Evolutionary conservation across 2,113 vertebrate species (phyloP).

Genomic region (Octodon degus): DNA sequence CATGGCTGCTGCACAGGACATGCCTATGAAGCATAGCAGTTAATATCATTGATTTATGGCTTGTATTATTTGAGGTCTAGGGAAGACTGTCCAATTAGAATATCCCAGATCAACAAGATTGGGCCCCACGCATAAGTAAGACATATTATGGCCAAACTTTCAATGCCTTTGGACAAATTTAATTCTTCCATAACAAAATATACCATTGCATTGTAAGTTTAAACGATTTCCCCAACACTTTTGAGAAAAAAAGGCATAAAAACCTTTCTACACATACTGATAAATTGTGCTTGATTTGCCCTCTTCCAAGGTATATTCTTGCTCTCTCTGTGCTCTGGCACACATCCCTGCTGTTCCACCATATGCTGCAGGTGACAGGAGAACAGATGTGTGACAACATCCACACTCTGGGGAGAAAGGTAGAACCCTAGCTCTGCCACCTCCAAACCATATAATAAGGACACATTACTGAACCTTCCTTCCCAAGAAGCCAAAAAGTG

Average conservation of each 20-base stretch:
- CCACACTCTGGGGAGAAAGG: background rate
- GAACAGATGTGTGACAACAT: background rate
- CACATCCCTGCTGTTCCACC: background rate
- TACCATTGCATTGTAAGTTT: background rate
- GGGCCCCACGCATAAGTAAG: background rate
- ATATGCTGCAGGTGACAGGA: background rate
- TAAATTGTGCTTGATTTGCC: background rate
- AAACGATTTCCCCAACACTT: background rate
- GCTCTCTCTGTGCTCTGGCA: background rate
- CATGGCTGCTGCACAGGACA: background rate
- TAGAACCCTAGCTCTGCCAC: background rate
- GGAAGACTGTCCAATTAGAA: background rate
- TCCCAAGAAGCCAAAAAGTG: background rate
- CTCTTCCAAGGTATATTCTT: background rate
- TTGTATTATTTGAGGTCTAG: background rate
- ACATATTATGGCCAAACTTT: background rate
- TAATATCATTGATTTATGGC: background rate
- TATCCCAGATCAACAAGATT: background rate
- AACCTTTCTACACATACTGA: background rate
- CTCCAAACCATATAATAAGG: background rate
- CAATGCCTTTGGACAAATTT: conserved; percentile 39
- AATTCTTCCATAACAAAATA: conserved; percentile 26
- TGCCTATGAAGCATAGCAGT: background rate
- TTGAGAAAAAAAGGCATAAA: background rate
- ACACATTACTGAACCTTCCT: background rate